Evolutionary conservation across 1,140 invertebrate genomes (phyloP).

Genomic region (Caenorhabditis briggsae): DNA sequence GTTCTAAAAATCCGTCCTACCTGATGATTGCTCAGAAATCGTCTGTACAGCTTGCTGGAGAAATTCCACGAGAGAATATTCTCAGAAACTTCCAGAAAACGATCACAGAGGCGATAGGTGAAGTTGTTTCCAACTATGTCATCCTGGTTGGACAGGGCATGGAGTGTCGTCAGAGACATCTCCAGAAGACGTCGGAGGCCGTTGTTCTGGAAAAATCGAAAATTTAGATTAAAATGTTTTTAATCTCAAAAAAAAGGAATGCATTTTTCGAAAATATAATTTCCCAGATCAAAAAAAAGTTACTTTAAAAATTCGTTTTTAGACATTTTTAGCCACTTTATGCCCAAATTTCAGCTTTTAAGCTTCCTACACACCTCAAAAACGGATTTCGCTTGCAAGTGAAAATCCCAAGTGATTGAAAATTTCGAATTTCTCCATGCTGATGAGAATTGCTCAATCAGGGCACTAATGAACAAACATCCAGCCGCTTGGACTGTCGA

Average conservation of each 20-base stretch:
- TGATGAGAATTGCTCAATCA: conserved; percentile 63
- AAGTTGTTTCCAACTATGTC: conserved; percentile 52
- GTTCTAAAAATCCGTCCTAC: background rate
- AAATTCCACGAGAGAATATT: conserved; percentile 65
- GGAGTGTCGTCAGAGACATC: conserved; percentile 51
- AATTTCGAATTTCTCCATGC: conserved; percentile 65
- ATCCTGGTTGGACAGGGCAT: conserved; percentile 35
- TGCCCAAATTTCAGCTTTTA: background rate
- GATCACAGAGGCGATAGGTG: conserved; percentile 28
- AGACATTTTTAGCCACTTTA: background rate
- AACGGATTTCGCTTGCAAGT: conserved; percentile 59
- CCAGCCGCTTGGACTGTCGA: conserved; percentile 60
- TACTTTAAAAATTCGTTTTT: background rate
- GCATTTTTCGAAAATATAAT: too few species aligned
- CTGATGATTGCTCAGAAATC: conserved; percentile 50
- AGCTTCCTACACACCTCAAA: conserved; percentile 58
- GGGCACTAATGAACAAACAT: conserved; percentile 60
- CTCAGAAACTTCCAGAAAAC: conserved; percentile 61
- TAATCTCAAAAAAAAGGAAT: too few species aligned
- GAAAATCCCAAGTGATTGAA: conserved; percentile 66
- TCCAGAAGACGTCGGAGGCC: conserved; percentile 54
- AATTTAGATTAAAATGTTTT: background rate
- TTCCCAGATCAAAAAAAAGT: conserved; percentile 8
- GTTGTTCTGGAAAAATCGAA: conserved; percentile 36
- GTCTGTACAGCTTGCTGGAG: conserved; percentile 53